Conservation (phyloP, 2,888 invertebrate genomes). For the Imbricaverruca yamaguchii region DNA sequence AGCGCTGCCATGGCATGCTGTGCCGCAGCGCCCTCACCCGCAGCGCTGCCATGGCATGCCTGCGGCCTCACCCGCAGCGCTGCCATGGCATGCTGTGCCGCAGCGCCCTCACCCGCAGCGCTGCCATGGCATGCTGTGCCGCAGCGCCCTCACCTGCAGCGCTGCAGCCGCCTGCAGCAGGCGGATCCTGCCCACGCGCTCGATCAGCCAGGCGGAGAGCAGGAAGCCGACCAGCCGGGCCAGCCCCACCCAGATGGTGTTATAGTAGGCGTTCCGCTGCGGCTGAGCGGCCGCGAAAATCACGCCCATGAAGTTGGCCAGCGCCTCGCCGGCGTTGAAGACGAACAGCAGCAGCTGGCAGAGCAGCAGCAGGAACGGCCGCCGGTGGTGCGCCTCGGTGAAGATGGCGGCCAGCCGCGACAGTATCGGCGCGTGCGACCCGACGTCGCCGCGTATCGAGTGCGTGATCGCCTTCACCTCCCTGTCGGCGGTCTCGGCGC, state of each 20-base stretch:
- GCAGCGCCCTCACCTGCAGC: neutral
- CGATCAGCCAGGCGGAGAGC: conserved; percentile 5
- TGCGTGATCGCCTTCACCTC: neutral
- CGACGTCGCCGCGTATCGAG: neutral
- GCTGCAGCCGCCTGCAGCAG: neutral
- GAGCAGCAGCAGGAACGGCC: conserved; percentile 8
- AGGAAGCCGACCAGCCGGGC: neutral
- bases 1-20: neutral
- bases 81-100: too few relatives aligned
- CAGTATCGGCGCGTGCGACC: neutral
- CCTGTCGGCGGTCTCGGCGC: neutral
- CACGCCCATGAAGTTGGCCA: neutral
- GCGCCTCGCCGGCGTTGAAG: neutral
- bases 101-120: too few relatives aligned
- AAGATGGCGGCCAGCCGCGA: neutral
- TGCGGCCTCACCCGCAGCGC: too few relatives aligned
- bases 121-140: too few relatives aligned
- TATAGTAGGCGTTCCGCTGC: neutral
- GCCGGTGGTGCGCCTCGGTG: neutral
- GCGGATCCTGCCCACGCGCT: neutral
- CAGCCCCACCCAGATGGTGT: neutral
- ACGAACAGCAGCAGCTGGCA: neutral
- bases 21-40: too few relatives aligned
- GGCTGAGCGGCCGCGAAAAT: neutral
- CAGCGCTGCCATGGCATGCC: too few relatives aligned